phyloP scores from a whole-genome alignment of 2,888 invertebrate species.

The Drosophila putrida region DNA sequence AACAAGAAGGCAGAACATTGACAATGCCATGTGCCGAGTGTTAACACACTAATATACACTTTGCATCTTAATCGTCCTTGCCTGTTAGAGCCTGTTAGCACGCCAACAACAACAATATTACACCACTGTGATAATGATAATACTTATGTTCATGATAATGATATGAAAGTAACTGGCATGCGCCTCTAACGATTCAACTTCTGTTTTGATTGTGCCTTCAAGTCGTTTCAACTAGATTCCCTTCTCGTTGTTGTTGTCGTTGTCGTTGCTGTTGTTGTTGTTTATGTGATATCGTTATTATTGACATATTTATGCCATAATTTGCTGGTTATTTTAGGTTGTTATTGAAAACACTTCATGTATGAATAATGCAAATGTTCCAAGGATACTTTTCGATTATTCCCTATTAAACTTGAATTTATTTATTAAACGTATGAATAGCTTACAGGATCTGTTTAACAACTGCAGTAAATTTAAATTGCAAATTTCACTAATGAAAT shows the following conservation, averaged over 20 bases:
- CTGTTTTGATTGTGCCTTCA: slow-evolving; percentile 54
- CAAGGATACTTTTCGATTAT: background rate
- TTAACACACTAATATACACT: slow-evolving; percentile 80
- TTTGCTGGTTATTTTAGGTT: slow-evolving; percentile 49
- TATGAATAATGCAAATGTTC: slow-evolving; percentile 33
- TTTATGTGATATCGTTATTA: slow-evolving; percentile 53
- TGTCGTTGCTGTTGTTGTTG: slow-evolving; percentile 9
- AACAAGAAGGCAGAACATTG: slow-evolving; percentile 41
- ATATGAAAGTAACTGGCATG: slow-evolving; percentile 29
- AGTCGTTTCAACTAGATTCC: slow-evolving; percentile 18
- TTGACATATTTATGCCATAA: slow-evolving; percentile 62
- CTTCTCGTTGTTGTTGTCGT: slow-evolving; percentile 1
- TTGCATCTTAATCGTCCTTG: slow-evolving; percentile 77
- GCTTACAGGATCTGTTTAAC: too few relatives aligned
- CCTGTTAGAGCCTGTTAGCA: slow-evolving; percentile 52
- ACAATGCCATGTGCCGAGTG: slow-evolving; percentile 59
- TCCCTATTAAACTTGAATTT: background rate
- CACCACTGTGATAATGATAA: slow-evolving; percentile 6
- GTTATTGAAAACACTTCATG: slow-evolving; percentile 50
- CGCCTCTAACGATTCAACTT: slow-evolving; percentile 12
- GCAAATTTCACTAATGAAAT: background rate
- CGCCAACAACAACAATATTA: slow-evolving; percentile 32
- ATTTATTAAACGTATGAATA: background rate
- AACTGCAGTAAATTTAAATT: background rate
- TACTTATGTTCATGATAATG: slow-evolving; percentile 31